phyloP scores from a whole-genome alignment of 1,140 invertebrate genomes.

The Drosophila ficusphila region DNA sequence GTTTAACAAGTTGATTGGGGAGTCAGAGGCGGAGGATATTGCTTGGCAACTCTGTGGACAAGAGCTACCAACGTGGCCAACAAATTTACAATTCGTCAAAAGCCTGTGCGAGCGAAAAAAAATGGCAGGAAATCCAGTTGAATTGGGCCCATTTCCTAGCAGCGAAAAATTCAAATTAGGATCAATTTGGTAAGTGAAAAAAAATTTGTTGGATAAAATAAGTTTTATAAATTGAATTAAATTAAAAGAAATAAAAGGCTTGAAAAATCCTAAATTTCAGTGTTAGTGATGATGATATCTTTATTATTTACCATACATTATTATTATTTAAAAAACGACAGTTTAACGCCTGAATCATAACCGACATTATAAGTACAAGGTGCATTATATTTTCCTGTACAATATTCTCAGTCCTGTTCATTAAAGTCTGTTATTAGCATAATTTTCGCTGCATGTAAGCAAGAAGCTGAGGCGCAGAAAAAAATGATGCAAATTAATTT shows the following conservation, averaged over 20 bases:
- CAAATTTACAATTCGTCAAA: slow-evolving; percentile 36
- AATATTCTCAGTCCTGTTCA: neutral
- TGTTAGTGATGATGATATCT: no score
- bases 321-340: no score
- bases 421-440: slow-evolving; percentile 54
- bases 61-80: slow-evolving; percentile 1
- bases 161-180: neutral
- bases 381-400: neutral
- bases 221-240: no score
- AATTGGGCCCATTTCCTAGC: slow-evolving; percentile 2
- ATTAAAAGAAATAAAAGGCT: no score
- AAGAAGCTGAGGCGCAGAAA: slow-evolving; percentile 1
- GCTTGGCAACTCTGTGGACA: slow-evolving; percentile 43
- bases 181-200: no score
- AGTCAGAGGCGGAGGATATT: neutral
- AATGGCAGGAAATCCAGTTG: slow-evolving; percentile 58
- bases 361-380: no score
- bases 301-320: no score
- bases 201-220: no score
- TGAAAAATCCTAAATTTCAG: no score
- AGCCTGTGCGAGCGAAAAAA: slow-evolving; percentile 9
- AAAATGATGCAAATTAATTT: slow-evolving; percentile 76
- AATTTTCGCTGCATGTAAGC: slow-evolving; percentile 53
- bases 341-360: no score
- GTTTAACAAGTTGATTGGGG: slow-evolving; percentile 31